Base-by-base conservation (phyloP, 1,140 invertebrate species). In the Zaprionus taronus region DNA sequence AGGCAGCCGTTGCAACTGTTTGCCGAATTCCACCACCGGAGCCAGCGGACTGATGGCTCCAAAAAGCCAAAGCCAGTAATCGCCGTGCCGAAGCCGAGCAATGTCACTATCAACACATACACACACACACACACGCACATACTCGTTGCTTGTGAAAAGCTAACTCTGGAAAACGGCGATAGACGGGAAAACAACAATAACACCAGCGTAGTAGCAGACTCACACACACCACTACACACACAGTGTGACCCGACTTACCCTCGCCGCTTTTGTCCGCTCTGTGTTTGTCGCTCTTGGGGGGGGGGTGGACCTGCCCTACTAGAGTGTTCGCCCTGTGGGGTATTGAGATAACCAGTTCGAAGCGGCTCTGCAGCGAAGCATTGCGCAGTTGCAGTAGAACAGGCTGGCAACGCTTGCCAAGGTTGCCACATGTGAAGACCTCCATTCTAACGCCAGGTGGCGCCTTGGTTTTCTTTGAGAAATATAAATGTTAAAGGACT, bases 121-220 rank as follows among this genome's bases (percentile, higher is more conserved):
- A 67, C 70, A 75, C 72, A 41, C 38, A 41, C 38, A 58, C 36
- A 28, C 24, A 38, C 31, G 26, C 24, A 41, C 36, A 41, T 24
- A 51, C 65, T 58, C 55, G 67, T 76, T 64, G 72, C 62, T 71
- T 71, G 66, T 28, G 51, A 71, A 70, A 75, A 70, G 66, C 72
- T 63, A 69, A 34, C 44, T 47, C 47, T 22, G 61, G 58, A 71
- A 58, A 76, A 58, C 65, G 26, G 47, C 53, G 36, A 47, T 38
- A 60, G 57, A 68, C 34, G 41, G 44, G 12, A 72, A 80, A 57
- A 69, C 56, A 61, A 85, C 80, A 81, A 78, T 65, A 80, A 86
- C 69, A 84, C 71, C 55, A 73, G 56, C 55, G 47, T 77, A 77
- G 77, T 69, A 60, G 72, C 41, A 72, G 63, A 68, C 74, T 61